Evolutionary conservation across 2,113 vertebrate species (phyloP).

Genomic region (Anguilla japonica): DNA sequence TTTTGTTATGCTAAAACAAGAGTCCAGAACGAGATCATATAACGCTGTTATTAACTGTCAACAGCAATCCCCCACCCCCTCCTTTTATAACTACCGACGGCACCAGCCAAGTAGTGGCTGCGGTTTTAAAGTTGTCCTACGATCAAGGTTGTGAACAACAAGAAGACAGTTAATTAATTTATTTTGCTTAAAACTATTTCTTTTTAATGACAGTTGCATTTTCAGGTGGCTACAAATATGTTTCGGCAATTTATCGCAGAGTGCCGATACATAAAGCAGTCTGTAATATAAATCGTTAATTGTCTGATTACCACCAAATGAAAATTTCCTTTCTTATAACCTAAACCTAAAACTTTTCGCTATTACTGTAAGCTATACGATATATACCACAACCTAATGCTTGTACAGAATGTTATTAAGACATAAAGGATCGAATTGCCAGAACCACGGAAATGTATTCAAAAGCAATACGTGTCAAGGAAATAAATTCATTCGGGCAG

Average conservation of each 20-base stretch:
- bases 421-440: conserved; percentile 75
- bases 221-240: background rate
- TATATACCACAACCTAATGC: conserved; percentile 10
- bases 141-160: conserved; percentile 19
- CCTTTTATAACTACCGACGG: conserved; percentile 18
- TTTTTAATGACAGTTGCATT: background rate
- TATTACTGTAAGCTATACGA: background rate
- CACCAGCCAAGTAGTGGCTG: conserved; percentile 53
- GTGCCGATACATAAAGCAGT: background rate
- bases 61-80: conserved; percentile 27
- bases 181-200: background rate
- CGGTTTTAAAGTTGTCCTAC: conserved; percentile 45
- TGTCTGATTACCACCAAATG: background rate
- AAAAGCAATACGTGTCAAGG: conserved; percentile 72
- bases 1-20: conserved; percentile 47
- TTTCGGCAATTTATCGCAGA: background rate
- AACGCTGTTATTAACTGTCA: conserved; percentile 47
- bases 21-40: conserved; percentile 55
- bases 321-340: background rate
- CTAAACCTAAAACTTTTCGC: background rate
- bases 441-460: conserved; percentile 67
- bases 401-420: conserved; percentile 71
- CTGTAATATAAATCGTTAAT: background rate
- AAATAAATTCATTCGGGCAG: conserved; percentile 48
- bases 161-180: background rate